Conservation (phyloP, 2,888 invertebrate species). For the Hypselothyrea guttata region DNA sequence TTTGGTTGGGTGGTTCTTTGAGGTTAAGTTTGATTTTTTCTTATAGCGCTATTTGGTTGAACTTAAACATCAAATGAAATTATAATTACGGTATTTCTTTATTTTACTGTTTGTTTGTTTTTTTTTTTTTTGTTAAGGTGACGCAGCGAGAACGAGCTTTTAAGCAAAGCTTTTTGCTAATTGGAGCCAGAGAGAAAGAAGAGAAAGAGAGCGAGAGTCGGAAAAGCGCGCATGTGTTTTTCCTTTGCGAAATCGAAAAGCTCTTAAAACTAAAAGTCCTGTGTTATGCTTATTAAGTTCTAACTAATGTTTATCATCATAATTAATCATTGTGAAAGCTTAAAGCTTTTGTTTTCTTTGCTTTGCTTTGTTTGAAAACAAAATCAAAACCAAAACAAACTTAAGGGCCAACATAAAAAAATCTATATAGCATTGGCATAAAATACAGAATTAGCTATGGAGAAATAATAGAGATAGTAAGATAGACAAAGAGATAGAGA, state of each 20-base stretch:
- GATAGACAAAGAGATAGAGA: conserved; percentile 37
- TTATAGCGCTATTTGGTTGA: conserved; percentile 3
- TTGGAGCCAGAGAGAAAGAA: conserved; percentile 14
- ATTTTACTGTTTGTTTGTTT: conserved; percentile 37
- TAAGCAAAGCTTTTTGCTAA: conserved; percentile 13
- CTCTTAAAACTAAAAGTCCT: conserved; percentile 60
- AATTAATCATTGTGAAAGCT: conserved; percentile 25
- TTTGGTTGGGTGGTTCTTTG: conserved; percentile 35
- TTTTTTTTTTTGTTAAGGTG: conserved; percentile 1
- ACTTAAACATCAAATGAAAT: not conserved
- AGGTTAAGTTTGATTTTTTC: conserved; percentile 14
- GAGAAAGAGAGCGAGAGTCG: conserved; percentile 17
- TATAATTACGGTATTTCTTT: conserved; percentile 4
- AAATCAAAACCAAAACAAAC: conserved; percentile 46
- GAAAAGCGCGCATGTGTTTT: conserved; percentile 32
- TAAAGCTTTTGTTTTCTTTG: conserved; percentile 24
- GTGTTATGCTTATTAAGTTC: conserved; percentile 24
- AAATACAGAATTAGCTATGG: conserved; percentile 38
- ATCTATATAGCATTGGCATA: conserved; percentile 44
- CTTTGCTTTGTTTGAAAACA: conserved; percentile 47
- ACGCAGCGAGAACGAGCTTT: conserved; percentile 39
- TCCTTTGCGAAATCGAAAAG: conserved; percentile 44
- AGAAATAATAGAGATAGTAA: conserved; percentile 28
- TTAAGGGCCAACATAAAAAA: conserved; percentile 22
- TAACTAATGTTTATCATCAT: conserved; percentile 74